Evolutionary conservation across 2,797 vertebrate genomes (phyloP).

Genomic region (Malacoraja senta): DNA sequence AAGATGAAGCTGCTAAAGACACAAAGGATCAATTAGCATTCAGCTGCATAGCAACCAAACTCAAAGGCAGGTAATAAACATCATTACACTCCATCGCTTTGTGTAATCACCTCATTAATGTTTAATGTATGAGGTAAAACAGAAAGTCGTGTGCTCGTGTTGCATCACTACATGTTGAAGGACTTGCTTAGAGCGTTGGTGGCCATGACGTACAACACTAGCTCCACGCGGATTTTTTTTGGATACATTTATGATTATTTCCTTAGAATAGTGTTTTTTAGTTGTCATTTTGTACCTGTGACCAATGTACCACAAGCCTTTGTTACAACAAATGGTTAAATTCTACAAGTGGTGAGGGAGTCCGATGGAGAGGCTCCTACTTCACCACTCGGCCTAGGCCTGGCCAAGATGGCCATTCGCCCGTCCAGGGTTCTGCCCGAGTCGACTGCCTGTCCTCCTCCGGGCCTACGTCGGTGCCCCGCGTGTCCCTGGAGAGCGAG

Average conservation of each 20-base stretch:
- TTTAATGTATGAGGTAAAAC: not conserved
- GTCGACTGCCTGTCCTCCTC: too few species aligned
- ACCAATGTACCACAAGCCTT: too few species aligned
- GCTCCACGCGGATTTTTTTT: not conserved
- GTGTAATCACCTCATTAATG: not conserved
- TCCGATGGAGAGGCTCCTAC: not conserved
- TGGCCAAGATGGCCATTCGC: too few species aligned
- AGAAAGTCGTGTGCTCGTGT: not conserved
- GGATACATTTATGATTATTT: too few species aligned
- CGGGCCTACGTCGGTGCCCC: too few species aligned
- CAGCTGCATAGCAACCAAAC: not conserved
- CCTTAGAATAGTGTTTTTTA: too few species aligned
- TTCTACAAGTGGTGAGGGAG: not conserved
- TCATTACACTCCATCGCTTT: not conserved
- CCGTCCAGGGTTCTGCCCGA: too few species aligned
- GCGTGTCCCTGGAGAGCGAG: too few species aligned
- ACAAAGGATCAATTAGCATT: not conserved
- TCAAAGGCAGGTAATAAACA: not conserved
- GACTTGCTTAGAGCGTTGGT: not conserved
- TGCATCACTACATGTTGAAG: not conserved
- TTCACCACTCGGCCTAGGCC: too few species aligned
- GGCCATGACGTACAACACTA: not conserved
- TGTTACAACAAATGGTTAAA: not conserved
- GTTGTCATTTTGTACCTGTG: too few species aligned
- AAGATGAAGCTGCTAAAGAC: not conserved